Conservation (phyloP, 2,888 invertebrate species). For the Yponomeuta malinellus region DNA sequence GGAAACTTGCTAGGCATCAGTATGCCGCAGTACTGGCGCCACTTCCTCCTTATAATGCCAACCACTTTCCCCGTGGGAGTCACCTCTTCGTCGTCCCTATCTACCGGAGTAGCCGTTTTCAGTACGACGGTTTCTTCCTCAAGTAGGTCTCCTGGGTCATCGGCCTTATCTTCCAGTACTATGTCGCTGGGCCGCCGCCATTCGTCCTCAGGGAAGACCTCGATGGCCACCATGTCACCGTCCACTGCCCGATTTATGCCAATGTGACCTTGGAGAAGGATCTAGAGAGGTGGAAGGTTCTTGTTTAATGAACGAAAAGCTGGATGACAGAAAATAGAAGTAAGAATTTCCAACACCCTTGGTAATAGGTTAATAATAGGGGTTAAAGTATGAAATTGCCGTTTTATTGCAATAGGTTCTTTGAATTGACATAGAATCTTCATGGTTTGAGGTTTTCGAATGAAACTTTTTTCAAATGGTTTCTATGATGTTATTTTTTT, state of each 20-base stretch:
- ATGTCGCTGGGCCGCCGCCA: conserved; percentile 95
- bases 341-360: too few species aligned
- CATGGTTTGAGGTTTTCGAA: too few species aligned
- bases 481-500: too few species aligned
- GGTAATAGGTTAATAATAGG: too few species aligned
- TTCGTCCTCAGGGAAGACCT: conserved; percentile 89
- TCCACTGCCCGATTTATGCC: conserved; percentile 95
- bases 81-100: conserved; percentile 51
- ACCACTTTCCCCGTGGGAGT: conserved; percentile 77
- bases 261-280: conserved; percentile 88
- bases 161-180: conserved; percentile 84
- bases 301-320: neutral
- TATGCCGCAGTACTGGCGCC: conserved; percentile 99
- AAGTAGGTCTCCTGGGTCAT: conserved; percentile 80
- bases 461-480: too few species aligned
- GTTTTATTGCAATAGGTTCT: too few species aligned
- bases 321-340: too few species aligned
- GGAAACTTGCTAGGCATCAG: conserved; percentile 85
- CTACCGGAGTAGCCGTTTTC: conserved; percentile 37
- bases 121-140: conserved; percentile 76
- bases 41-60: conserved; percentile 96
- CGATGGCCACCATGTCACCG: conserved; percentile 94
- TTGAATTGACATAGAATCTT: too few species aligned
- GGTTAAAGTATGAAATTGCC: too few species aligned
- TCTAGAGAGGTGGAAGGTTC: conserved; percentile 57